Evolutionary conservation across 2,113 vertebrate species (phyloP).

Genomic region (Pleuronectes platessa): DNA sequence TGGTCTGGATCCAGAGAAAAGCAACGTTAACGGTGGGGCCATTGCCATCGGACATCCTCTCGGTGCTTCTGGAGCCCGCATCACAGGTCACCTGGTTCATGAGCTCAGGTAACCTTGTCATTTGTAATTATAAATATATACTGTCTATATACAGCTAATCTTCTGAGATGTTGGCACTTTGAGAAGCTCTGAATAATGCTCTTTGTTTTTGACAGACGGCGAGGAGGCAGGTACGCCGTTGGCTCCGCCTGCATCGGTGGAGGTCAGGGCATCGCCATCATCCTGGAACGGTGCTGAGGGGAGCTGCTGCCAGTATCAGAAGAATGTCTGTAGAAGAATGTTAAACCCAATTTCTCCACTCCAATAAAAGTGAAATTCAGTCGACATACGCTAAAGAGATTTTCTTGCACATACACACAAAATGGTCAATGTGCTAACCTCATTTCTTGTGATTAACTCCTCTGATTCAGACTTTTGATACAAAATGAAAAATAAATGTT

Average conservation of each 20-base stretch:
- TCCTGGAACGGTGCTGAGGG: conserved; percentile 87
- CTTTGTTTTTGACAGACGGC: conserved; percentile 82
- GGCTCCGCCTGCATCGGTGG: conserved; percentile 97
- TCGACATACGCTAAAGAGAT: neutral
- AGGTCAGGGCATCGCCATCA: conserved; percentile 93
- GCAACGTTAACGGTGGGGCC: conserved; percentile 92
- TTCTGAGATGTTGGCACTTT: neutral
- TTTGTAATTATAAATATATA: neutral
- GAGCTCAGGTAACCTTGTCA: conserved; percentile 86
- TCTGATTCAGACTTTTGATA: neutral
- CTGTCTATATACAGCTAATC: neutral
- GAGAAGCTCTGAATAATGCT: neutral
- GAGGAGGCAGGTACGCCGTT: conserved; percentile 89
- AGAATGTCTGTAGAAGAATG: conserved; percentile 9
- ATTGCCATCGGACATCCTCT: conserved; percentile 95
- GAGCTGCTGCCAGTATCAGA: conserved; percentile 42
- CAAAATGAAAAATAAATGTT: neutral
- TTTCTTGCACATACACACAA: neutral
- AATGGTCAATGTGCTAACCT: neutral
- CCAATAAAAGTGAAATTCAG: neutral
- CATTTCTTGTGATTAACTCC: neutral
- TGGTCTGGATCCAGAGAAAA: conserved; percentile 89
- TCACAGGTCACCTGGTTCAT: conserved; percentile 92
- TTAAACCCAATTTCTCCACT: neutral
- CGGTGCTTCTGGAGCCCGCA: conserved; percentile 91